Evolutionary conservation across 1,140 invertebrate genomes (phyloP).

Genomic region (Aporrectodea caliginosa): DNA sequence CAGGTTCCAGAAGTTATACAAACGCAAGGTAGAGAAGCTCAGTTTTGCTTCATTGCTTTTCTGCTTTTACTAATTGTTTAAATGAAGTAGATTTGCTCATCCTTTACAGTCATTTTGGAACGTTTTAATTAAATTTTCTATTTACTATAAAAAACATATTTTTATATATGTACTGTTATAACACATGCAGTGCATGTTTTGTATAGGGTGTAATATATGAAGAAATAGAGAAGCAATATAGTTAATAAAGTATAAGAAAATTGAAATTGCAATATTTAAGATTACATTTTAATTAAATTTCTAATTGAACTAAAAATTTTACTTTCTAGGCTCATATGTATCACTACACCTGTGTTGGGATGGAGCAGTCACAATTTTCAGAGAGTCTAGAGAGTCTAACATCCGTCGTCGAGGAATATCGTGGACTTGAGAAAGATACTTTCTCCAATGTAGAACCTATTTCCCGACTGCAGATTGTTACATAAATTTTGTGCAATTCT

Average conservation of each 20-base stretch:
- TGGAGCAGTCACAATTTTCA: constrained; percentile 51
- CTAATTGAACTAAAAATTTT: constrained; percentile 1
- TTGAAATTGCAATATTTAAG: background rate
- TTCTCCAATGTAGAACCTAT: background rate
- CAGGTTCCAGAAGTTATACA: constrained; percentile 55
- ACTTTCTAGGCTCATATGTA: constrained; percentile 52
- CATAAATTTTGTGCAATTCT: too few relatives aligned
- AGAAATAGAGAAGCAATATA: background rate
- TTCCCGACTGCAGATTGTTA: background rate
- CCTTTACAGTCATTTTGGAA: too few relatives aligned
- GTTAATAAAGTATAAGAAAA: background rate
- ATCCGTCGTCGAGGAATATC: constrained; percentile 50
- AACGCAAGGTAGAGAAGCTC: constrained; percentile 56
- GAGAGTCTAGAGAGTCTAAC: constrained; percentile 49
- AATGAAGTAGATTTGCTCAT: too few relatives aligned
- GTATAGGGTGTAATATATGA: background rate
- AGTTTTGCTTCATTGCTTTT: too few relatives aligned
- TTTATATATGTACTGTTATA: background rate
- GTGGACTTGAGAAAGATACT: constrained; percentile 38
- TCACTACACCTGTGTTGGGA: constrained; percentile 54
- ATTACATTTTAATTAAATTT: constrained; percentile 11
- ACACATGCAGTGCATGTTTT: background rate
- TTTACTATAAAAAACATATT: too few relatives aligned
- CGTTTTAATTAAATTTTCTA: too few relatives aligned
- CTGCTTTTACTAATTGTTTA: too few relatives aligned